Evolutionary conservation across 2,113 vertebrate species (phyloP).

Genomic region (Paraplagusia blochii): DNA sequence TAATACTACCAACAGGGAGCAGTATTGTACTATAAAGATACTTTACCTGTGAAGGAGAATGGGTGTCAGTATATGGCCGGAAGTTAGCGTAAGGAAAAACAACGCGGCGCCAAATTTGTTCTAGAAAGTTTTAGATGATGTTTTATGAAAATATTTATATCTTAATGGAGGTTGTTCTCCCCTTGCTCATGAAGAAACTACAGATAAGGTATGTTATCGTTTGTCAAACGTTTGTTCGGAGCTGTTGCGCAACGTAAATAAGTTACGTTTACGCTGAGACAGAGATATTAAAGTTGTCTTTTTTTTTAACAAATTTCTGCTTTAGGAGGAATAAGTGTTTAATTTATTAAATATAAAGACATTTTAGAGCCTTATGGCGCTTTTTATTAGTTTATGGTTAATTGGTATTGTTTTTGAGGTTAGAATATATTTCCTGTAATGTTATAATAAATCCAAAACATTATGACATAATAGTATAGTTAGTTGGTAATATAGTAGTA

Average conservation of each 20-base stretch:
- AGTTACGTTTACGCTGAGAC: too few relatives aligned
- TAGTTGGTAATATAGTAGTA: too few relatives aligned
- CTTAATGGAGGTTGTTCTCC: not conserved
- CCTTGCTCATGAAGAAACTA: too few relatives aligned
- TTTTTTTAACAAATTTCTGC: too few relatives aligned
- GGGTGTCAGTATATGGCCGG: slow-evolving; percentile 10
- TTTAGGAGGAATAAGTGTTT: not conserved
- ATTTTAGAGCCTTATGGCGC: slow-evolving; percentile 83
- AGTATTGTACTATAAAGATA: not conserved
- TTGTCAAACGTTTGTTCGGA: too few relatives aligned
- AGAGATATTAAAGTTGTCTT: too few relatives aligned
- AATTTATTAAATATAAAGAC: not conserved
- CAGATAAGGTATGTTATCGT: slow-evolving; percentile 17
- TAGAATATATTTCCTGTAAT: not conserved
- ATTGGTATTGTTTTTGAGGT: not conserved
- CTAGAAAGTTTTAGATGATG: not conserved
- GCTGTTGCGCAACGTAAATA: too few relatives aligned
- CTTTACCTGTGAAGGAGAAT: slow-evolving; percentile 8
- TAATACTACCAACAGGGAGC: not conserved
- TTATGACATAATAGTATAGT: too few relatives aligned
- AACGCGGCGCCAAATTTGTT: slow-evolving; percentile 58
- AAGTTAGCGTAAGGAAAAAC: slow-evolving; percentile 9
- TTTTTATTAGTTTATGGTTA: slow-evolving; percentile 65
- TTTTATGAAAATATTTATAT: not conserved
- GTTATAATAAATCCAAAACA: too few relatives aligned